These are phyloP conservation scores for Gnatocerus cornutus DNA, from an alignment of 2,888 invertebrate species.

Conservation along the genomic window DNA sequence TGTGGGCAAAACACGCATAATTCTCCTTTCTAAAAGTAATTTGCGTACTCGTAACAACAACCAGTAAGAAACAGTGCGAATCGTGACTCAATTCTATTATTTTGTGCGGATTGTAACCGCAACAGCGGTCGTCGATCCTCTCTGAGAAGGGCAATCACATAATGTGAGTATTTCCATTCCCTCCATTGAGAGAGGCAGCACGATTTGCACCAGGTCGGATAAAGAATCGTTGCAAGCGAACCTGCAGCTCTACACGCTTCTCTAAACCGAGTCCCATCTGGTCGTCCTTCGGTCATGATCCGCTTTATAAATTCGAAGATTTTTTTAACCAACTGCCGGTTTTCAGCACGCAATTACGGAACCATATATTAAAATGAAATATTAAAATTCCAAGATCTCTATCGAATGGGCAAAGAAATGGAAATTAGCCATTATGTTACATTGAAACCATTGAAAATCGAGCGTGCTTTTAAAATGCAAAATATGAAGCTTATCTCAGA, in stretches of 20 bases:
- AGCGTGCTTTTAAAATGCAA: slow-evolving; percentile 37
- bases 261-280: slow-evolving; percentile 3
- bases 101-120: slow-evolving; percentile 41
- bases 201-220: slow-evolving; percentile 48
- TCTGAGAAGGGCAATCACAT: slow-evolving; percentile 43
- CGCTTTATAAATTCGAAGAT: slow-evolving; percentile 21
- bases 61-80: slow-evolving; percentile 33
- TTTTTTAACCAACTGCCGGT: slow-evolving; percentile 12
- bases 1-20: slow-evolving; percentile 23
- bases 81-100: slow-evolving; percentile 44
- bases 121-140: slow-evolving; percentile 48
- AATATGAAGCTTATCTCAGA: slow-evolving; percentile 32
- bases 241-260: slow-evolving; percentile 6
- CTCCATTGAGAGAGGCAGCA: slow-evolving; percentile 43
- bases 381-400: slow-evolving; percentile 30
- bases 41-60: slow-evolving; percentile 28
- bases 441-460: slow-evolving; percentile 37
- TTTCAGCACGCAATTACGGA: slow-evolving; percentile 33
- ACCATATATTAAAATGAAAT: slow-evolving; percentile 27
- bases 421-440: slow-evolving; percentile 33
- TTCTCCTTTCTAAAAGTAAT: slow-evolving; percentile 23
- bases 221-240: slow-evolving; percentile 37
- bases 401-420: slow-evolving; percentile 28
- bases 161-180: slow-evolving; percentile 48
- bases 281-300: slow-evolving; percentile 3